phyloP scores from a whole-genome alignment of 30 jellyfish, hydroid and myxozoan species.

The Clytia hemisphaerica region DNA sequence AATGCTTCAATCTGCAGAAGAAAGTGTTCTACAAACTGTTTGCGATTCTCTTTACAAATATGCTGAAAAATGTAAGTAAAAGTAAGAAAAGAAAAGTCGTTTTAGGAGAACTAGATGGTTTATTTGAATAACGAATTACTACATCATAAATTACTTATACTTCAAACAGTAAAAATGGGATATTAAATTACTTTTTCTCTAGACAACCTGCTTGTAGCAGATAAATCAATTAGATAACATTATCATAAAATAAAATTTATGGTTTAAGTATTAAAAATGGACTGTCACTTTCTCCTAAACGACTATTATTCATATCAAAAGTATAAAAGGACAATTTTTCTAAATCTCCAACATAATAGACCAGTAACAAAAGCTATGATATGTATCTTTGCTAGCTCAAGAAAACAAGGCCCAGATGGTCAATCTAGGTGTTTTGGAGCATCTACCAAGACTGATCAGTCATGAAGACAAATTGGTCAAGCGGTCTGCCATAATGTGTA shows the following conservation, averaged over 20 bases:
- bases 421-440: conserved; percentile 68
- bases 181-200: not conserved
- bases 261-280: too few relatives aligned
- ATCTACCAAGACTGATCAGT: conserved; percentile 41
- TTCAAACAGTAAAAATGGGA: not conserved
- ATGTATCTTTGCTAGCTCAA: conserved; percentile 33
- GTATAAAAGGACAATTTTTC: too few relatives aligned
- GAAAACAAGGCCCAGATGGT: conserved; percentile 66
- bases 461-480: conserved; percentile 57
- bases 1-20: conserved; percentile 82
- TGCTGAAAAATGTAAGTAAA: conserved; percentile 71
- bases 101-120: not conserved
- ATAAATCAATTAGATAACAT: too few relatives aligned
- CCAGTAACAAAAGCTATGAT: too few relatives aligned
- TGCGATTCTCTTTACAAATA: conserved; percentile 78
- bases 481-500: conserved; percentile 74
- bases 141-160: not conserved
- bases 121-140: not conserved
- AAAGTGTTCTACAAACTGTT: conserved; percentile 62
- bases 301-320: too few relatives aligned
- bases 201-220: too few relatives aligned
- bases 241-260: too few relatives aligned
- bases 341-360: too few relatives aligned
- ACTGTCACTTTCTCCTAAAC: too few relatives aligned
- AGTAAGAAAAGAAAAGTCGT: not conserved